Evolutionary conservation across 2,888 invertebrate genomes (phyloP), one percentile per base, ranked within the genome.

Genomic region (Trypoxylon attenuatum): DNA sequence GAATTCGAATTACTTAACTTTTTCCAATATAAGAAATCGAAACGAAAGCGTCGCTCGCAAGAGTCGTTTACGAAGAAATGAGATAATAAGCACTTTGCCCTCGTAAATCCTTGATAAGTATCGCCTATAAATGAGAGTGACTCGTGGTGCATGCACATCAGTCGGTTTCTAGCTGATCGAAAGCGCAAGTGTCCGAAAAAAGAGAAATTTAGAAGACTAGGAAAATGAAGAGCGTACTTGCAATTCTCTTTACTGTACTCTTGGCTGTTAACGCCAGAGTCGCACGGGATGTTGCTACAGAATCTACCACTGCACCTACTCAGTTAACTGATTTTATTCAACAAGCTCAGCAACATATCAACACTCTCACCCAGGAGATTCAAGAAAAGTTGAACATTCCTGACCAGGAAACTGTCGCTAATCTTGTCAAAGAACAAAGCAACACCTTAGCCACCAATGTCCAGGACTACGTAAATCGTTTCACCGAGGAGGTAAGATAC

Each of bases 41-140:
- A 38, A 56, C 38, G n/a, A 15, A 22, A 39, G 22, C 38, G 23
- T 46, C 41, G 22, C 6, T 10, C 22, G 16, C 33, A 38, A 42
- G 59, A 50, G 45, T 62, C 50, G 49, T 52, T 39, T 16, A 19
- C 46, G 59, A 39, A 38, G 23, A 47, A 46, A 56, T 42, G 25
- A 67, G 71, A 79, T 78, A 79, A 65, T 56, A 47, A 46, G 66
- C 71, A 77, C 73, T 78, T 79, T 82, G 82, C 73, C 83, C 83
- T 57, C 76, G 33, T 59, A 63, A 49, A 55, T 59, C 51, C 49
- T 23, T 41, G 83, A 84, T 84, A 84, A 83, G 77, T 64, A 69
- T 77, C 58, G 73, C 46, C 80, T 84, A 84, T 84, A 84, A 78
- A 82, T 78, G 78, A 59, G 54, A 71, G 60, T 59, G 41, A 39